Base-by-base conservation (phyloP, 2,888 invertebrate species). In the Emmelina monodactyla region DNA sequence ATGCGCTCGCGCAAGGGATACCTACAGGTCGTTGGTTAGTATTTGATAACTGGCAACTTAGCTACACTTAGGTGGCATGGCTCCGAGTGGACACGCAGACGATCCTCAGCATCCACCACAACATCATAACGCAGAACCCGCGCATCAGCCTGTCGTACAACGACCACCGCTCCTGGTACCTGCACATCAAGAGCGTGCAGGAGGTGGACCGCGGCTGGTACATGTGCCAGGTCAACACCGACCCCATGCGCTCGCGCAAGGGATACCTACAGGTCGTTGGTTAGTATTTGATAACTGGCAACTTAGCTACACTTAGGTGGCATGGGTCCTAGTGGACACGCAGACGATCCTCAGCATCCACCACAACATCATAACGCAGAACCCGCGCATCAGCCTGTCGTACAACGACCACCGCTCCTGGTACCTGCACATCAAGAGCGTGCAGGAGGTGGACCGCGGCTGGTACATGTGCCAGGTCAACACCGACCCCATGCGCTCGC, bases 391-490 rank as follows among this genome's bases (percentile, higher is more conserved):
- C 55, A 89, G 89, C 40, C 78, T 94, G 39, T 88, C 91, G 33
- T 91, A 88, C 81, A 93, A 92, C 69, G 93, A 94, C 71, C 92
- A 93, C 63, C 86, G 92, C 37, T 92, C 93, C 33, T 94, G 93
- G 93, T 93, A 90, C 69, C 83, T 94, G 42, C 94, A 93, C 62
- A 91, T 94, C 65, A 89, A 89, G 66, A 88, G 88, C 58, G 92
- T 92, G 15, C 91, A 92, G 58, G 93, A 93, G 64, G 84, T 86
- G 29, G 93, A 94, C 70, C 84, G 93, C 1, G 94, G 93, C 38
- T 94, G 92, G 92, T 94, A 85, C 57, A 93, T 93, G 92, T 93
- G 93, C 62, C 93, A 93, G 70, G 88, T 94, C 46, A 94, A 94
- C 72, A 94, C 94, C 1, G 92, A 93, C 68, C 94, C 94, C 10